A percentile compares a stretch with the other conserved stretches of the same genome.
These are phyloP conservation scores for Chlorocebus sabaeus DNA, from an alignment of 2,113 vertebrate species.

Conservation along the genomic window DNA sequence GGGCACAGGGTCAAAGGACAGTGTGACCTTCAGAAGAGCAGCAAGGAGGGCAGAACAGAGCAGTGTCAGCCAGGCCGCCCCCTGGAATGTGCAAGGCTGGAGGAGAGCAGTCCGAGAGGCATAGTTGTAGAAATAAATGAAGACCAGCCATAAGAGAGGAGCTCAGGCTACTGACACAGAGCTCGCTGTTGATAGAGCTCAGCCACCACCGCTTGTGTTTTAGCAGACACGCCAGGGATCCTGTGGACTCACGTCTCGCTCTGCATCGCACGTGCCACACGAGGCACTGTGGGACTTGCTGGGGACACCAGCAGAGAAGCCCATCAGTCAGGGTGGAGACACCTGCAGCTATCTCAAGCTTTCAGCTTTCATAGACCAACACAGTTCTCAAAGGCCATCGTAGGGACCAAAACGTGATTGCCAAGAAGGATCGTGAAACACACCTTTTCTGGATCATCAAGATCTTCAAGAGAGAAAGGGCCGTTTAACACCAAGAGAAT, in stretches of 20 bases:
- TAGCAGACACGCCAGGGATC: background rate
- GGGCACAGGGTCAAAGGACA: background rate
- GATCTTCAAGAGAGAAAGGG: background rate
- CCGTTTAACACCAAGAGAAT: background rate
- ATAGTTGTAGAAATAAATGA: background rate
- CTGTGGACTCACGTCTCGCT: background rate
- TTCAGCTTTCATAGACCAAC: background rate
- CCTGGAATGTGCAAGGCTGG: accelerated
- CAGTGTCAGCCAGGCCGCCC: accelerated
- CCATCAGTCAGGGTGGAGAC: background rate
- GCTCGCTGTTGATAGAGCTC: background rate
- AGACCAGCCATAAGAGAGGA: accelerated
- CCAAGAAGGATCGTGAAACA: background rate
- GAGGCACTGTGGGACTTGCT: background rate
- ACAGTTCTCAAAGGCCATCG: background rate
- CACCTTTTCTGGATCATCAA: background rate
- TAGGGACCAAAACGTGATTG: background rate
- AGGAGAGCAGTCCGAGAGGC: background rate
- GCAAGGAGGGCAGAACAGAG: too few relatives aligned
- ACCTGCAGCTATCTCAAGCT: background rate
- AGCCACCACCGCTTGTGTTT: too few relatives aligned
- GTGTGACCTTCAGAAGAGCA: background rate
- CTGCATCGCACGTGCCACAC: background rate
- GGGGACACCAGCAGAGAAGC: background rate
- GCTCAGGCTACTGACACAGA: background rate